A percentile compares a stretch with the other conserved stretches of the same genome.
phyloP scores from a whole-genome alignment of 2,113 vertebrate species.

The Mormoops blainvillei region DNA sequence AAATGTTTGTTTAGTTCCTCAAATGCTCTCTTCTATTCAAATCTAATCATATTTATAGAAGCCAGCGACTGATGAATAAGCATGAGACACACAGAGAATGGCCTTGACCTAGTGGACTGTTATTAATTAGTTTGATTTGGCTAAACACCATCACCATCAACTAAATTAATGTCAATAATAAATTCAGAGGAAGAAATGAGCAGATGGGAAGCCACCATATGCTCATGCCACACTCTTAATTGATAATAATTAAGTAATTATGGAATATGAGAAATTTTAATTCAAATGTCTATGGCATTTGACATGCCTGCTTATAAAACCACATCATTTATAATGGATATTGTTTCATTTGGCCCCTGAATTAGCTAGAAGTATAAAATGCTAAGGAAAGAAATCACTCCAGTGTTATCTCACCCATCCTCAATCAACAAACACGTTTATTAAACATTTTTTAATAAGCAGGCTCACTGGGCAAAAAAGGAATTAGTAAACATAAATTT shows the following conservation, averaged over 20 bases:
- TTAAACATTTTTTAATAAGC: not conserved
- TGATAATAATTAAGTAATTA: slow-evolving; percentile 69
- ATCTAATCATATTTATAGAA: not conserved
- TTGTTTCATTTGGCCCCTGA: not conserved
- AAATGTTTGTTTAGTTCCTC: not conserved
- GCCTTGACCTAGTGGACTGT: not conserved
- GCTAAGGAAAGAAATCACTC: not conserved
- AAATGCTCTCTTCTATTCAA: not conserved
- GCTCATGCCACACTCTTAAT: slow-evolving; percentile 57
- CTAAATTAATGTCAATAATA: slow-evolving; percentile 48
- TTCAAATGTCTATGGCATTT: slow-evolving; percentile 57
- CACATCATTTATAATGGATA: not conserved
- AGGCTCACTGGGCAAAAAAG: not conserved
- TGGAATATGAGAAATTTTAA: slow-evolving; percentile 42
- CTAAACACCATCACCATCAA: slow-evolving; percentile 40
- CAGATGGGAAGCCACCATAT: slow-evolving; percentile 54
- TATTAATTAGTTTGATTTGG: slow-evolving; percentile 65
- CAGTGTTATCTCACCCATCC: not conserved
- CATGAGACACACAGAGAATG: slow-evolving; percentile 20
- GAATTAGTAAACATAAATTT: not conserved
- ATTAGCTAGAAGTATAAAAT: not conserved
- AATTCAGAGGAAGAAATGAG: slow-evolving; percentile 46
- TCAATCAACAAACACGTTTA: not conserved
- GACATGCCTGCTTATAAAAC: slow-evolving; percentile 40
- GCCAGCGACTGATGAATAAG: not conserved